Evolutionary conservation across 2,113 vertebrate genomes (phyloP), one percentile per base, ranked within the genome.

Genomic region (Ciconia boyciana): DNA sequence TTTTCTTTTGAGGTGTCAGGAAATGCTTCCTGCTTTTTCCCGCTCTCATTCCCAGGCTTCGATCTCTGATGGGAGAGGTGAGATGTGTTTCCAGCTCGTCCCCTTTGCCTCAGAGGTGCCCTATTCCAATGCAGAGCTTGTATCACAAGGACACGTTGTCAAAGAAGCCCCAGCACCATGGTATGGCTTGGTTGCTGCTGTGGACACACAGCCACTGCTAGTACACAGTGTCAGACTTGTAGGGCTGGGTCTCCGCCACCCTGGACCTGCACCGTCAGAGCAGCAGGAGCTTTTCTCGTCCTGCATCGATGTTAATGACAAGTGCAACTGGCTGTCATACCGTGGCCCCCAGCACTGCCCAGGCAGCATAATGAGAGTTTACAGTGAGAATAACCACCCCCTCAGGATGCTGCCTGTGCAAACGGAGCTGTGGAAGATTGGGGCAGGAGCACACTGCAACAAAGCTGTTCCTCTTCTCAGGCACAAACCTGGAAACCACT

Each of bases 121-220:
- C 48, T n/a, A 2, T 55, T 77, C 76, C 64, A 81, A 13, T 70
- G 49, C 81, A 86, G 64, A 80, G 8, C 34, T 72, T 66, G 64
- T 71, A 36, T 15, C 58, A 69, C n/a, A 75, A 41, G 57, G 39
- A 75, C 11, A 39, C 0, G 0, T n/a, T 22, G 13, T 52, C 75
- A 86, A 62, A 66, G 18, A 81, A 58, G 19, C 1, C 4, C 52
- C 13, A 2, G 44, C 3, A 2, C 36, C 7, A 0, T 51, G 79
- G 28, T 46, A 51, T 43, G 32, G 9, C 43, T 85, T 0, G 0
- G 46, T 48, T 0, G 0, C 57, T 72, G 57, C 69, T 70, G 66
- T 1, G 3, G 71, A 83, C 0, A 10, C 48, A 69, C 36, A 32
- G 25, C 9, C 72, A 44, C 43, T 78, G 68, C 43, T 57, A 36